Percentiles rank a stretch among this genome's conserved stretches.
phyloP scores from a whole-genome alignment of 1,140 invertebrate species.

The Littorina saxatilis region DNA sequence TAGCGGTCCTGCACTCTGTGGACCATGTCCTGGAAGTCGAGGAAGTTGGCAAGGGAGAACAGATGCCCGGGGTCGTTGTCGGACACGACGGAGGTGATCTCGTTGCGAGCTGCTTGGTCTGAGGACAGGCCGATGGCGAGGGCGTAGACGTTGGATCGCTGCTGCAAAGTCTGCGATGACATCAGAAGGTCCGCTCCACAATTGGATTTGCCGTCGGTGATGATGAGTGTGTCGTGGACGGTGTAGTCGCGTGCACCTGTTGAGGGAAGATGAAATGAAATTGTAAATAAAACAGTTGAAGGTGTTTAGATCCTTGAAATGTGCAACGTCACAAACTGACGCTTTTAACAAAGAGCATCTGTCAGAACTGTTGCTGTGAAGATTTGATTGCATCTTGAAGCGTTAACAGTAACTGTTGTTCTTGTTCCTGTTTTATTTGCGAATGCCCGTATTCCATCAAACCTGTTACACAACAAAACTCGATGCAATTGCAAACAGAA shows the following conservation, averaged over 20 bases:
- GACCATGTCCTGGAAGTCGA: slow-evolving; percentile 16
- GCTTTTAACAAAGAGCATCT: no score
- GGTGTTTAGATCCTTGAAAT: not conserved
- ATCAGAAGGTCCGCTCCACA: not conserved
- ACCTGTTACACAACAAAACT: no score
- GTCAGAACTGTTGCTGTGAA: no score
- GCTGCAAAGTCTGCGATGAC: not conserved
- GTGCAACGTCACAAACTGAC: no score
- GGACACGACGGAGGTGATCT: slow-evolving; percentile 24
- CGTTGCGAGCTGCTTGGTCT: not conserved
- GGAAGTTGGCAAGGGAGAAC: slow-evolving; percentile 27
- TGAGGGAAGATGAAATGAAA: not conserved
- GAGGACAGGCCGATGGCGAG: slow-evolving; percentile 19
- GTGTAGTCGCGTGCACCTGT: slow-evolving; percentile 16
- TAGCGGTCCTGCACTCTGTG: not conserved
- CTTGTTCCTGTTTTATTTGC: no score
- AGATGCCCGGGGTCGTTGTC: slow-evolving; percentile 14
- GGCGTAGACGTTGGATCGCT: slow-evolving; percentile 19
- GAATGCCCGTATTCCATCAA: no score
- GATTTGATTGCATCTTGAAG: no score
- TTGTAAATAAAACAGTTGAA: not conserved
- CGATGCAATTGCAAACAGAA: no score
- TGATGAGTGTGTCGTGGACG: slow-evolving; percentile 16
- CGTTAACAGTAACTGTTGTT: no score
- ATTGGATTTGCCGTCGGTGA: slow-evolving; percentile 34